Evolutionary conservation across 1,140 invertebrate species (phyloP).

Genomic region (Epicauta chinensis): DNA sequence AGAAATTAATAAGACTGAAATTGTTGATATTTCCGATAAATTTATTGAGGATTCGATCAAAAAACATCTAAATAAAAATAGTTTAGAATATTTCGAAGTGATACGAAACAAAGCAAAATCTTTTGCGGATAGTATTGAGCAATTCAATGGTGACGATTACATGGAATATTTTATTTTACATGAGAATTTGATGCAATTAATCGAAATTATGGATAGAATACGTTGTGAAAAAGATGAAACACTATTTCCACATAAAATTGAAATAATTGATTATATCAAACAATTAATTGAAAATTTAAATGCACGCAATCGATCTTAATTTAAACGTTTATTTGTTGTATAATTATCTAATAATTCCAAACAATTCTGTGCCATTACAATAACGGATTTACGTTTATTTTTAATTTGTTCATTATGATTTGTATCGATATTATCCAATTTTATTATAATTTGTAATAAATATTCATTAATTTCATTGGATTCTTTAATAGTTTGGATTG

Average conservation of each 20-base stretch:
- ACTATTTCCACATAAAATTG: not conserved
- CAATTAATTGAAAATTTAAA: not conserved
- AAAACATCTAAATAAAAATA: not conserved
- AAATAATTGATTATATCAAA: slow-evolving; percentile 3
- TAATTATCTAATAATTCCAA: slow-evolving; percentile 21
- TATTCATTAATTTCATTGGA: slow-evolving; percentile 13
- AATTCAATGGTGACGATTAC: slow-evolving; percentile 9
- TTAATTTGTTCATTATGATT: slow-evolving; percentile 10
- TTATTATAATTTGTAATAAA: slow-evolving; percentile 22
- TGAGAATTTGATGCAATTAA: slow-evolving; percentile 16
- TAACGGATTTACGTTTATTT: slow-evolving; percentile 19
- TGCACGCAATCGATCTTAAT: not conserved
- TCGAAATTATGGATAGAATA: slow-evolving; percentile 15
- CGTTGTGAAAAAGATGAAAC: not conserved
- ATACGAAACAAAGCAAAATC: not conserved
- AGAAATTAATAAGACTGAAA: slow-evolving; percentile 2
- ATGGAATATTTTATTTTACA: slow-evolving; percentile 20
- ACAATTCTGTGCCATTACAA: slow-evolving; percentile 25
- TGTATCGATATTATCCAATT: slow-evolving; percentile 24
- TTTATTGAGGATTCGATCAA: not conserved
- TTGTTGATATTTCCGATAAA: not conserved
- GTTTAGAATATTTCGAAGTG: not conserved
- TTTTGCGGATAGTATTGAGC: slow-evolving; percentile 8
- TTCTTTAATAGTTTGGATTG: no score
- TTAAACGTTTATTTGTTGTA: no score